Base-by-base conservation (phyloP, 2,797 vertebrate genomes). In the Pangasius krempfi region DNA sequence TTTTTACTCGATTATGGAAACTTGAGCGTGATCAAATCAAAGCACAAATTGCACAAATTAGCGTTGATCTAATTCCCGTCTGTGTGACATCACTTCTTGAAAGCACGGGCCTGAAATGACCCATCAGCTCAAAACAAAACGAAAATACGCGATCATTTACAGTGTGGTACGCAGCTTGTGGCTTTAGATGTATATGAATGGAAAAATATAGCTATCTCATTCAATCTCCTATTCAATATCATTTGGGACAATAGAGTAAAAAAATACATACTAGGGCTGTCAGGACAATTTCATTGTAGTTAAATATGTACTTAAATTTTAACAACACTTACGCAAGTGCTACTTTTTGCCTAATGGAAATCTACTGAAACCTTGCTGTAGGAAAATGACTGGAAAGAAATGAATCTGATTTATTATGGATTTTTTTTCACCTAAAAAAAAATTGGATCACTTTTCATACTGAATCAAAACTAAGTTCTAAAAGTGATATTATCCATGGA, bases 1-100 rank as follows among this genome's bases (percentile, higher is more conserved):
- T 86, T 88, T 68, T 70, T 50, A 86, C 37, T 76, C 14, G 14
- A 82, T 87, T 90, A 89, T n/a, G 18, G 80, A 73, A 90, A 90
- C 66, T 79, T 62, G 80, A 88, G 90, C 25, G 60, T 64, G 75
- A 44, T 52, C 54, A 75, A 33, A 84, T 80, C 40, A 30, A 37
- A 89, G 81, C 6, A 44, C 50, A 89, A 84, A 86, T 85, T n/a
- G 81, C 6, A 44, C 50, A 89, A 84, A 86, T 85, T n/a, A n/a
- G 16, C 37, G 4, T n/a, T 75, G 64, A 87, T 89, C 86, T 89
- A 76, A 78, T 90, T 84, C 58, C 56, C 54, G 5, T 47, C 33
- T 20, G 27, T 33, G 22, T 87, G 56, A 89, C 86, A 68, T 82
- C 68, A 89, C 56, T 27, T 27, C 22, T 52, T 47, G 10, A 44